These are phyloP conservation scores for Lerista edwardsae DNA, from an alignment of 2,797 vertebrate species.

Conservation along the genomic window DNA sequence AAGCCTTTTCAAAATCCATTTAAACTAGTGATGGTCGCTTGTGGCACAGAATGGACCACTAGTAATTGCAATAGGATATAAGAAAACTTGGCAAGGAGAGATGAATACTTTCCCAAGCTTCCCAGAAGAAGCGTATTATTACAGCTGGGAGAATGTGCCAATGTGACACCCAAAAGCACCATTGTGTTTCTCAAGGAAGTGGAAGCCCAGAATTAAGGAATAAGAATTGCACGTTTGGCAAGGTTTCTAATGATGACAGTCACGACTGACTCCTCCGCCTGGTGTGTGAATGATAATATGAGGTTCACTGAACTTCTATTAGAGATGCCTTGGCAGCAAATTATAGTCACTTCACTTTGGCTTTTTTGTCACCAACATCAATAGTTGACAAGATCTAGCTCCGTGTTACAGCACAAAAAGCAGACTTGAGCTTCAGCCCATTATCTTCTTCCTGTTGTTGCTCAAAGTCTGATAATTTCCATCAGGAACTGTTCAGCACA, in stretches of 20 bases:
- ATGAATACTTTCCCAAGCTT: not conserved
- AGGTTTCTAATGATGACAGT: not conserved
- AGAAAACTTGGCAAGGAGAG: not conserved
- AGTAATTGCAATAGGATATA: too few relatives aligned
- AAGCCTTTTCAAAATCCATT: not conserved
- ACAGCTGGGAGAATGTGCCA: not conserved
- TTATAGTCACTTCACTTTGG: not conserved
- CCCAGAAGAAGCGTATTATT: not conserved
- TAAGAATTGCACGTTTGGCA: not conserved
- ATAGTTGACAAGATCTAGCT: not conserved
- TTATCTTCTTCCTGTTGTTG: slow-evolving; percentile 28
- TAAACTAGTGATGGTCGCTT: not conserved
- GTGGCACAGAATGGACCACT: not conserved
- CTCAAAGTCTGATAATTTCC: not conserved
- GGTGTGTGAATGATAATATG: not conserved
- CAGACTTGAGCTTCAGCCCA: not conserved
- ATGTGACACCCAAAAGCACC: not conserved
- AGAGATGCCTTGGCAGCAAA: not conserved
- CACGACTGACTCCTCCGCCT: not conserved
- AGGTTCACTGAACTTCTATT: not conserved
- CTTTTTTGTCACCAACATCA: not conserved
- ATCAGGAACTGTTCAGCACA: slow-evolving; percentile 13
- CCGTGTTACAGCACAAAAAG: not conserved
- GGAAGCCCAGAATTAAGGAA: not conserved
- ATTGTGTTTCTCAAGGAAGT: not conserved